Percentiles rank a stretch among this genome's conserved stretches.
Conservation (phyloP, 2,797 vertebrate species). For the Phoeniculus purpureus region DNA sequence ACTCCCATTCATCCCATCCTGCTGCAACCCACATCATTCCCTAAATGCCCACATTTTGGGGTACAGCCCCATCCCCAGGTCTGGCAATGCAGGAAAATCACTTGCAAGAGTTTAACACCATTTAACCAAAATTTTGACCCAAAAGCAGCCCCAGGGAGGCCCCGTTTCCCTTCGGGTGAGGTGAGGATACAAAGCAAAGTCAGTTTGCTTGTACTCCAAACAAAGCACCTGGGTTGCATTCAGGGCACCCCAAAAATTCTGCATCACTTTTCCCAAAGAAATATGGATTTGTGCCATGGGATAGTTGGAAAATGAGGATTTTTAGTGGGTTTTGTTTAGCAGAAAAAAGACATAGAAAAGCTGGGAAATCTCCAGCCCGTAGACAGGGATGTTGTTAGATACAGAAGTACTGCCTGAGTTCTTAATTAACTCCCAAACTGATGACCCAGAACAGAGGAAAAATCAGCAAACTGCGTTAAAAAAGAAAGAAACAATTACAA, state of each 20-base stretch:
- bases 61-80: rapidly evolving
- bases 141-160: not conserved
- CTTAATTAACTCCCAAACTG: not conserved
- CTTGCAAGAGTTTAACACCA: not conserved
- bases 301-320: not conserved
- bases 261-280: not conserved
- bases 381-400: not conserved
- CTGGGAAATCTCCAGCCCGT: not conserved
- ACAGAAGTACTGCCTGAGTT: rapidly evolving
- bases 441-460: rapidly evolving
- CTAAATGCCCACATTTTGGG: not conserved
- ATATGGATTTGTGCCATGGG: rapidly evolving
- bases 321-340: rapidly evolving
- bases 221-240: rapidly evolving
- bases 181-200: not conserved
- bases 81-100: not conserved
- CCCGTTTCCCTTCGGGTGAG: not conserved
- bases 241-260: not conserved
- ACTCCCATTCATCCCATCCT: rapidly evolving
- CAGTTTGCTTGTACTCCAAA: rapidly evolving
- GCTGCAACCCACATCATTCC: not conserved
- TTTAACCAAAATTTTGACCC: not conserved
- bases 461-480: not conserved
- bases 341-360: not conserved
- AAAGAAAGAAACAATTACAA: not conserved